phyloP scores from a whole-genome alignment of 2,888 invertebrate species.

The Polydrusus pterygomalis region DNA sequence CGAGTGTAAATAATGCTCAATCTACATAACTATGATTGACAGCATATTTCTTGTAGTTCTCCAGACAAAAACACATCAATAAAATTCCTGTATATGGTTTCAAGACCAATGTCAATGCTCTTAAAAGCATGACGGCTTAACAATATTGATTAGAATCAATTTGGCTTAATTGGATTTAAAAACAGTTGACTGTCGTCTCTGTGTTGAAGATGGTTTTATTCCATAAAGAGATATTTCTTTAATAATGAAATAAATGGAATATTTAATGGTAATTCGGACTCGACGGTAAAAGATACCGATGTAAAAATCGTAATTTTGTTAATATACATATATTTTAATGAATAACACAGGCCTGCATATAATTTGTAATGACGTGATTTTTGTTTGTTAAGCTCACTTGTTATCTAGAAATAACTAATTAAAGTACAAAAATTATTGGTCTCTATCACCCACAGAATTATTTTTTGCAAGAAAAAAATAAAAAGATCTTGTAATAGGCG shows the following conservation, averaged over 20 bases:
- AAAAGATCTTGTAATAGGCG: too few species aligned
- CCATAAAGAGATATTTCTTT: background rate
- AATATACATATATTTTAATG: too few species aligned
- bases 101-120: slow-evolving; percentile 37
- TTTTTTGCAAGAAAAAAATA: too few species aligned
- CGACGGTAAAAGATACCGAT: too few species aligned
- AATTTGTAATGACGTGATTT: too few species aligned
- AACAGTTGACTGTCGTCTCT: slow-evolving; percentile 10
- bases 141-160: slow-evolving; percentile 31
- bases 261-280: background rate
- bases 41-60: background rate
- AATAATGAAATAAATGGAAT: background rate
- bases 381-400: too few species aligned
- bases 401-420: too few species aligned
- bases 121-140: slow-evolving; percentile 11
- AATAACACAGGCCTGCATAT: too few species aligned
- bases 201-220: background rate
- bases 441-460: too few species aligned
- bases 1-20: background rate
- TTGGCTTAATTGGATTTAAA: slow-evolving; percentile 25
- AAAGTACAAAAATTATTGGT: too few species aligned
- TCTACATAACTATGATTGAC: slow-evolving; percentile 27
- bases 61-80: slow-evolving; percentile 8
- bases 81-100: slow-evolving; percentile 19
- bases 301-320: too few species aligned